Conservation (phyloP, 2,113 vertebrate species). For the Phocoena sinus region DNA sequence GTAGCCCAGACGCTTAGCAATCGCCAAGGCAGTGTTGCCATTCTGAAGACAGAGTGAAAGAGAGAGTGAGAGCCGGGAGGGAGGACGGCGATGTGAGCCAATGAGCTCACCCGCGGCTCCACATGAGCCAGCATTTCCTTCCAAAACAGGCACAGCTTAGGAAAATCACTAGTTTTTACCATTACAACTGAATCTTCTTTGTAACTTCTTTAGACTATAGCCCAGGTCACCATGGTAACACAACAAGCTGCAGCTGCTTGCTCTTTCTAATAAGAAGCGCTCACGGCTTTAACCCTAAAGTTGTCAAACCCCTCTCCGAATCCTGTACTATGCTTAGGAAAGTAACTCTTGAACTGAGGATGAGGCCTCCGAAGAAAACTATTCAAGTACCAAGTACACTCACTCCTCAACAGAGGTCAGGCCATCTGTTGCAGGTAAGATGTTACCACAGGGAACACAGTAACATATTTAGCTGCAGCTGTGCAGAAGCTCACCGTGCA, state of each 20-base stretch:
- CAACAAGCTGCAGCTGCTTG: constrained; percentile 83
- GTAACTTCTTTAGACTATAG: constrained; percentile 80
- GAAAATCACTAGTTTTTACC: constrained; percentile 79
- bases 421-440: not conserved
- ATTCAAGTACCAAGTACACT: not conserved
- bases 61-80: constrained; percentile 60
- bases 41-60: constrained; percentile 83
- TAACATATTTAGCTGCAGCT: not conserved
- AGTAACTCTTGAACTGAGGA: not conserved
- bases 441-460: not conserved
- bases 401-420: not conserved
- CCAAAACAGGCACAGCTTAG: constrained; percentile 81
- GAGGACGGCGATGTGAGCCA: constrained; percentile 75
- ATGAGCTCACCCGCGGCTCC: constrained; percentile 78
- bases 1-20: constrained; percentile 95
- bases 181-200: constrained; percentile 80
- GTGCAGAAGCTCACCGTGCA: not conserved
- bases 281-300: constrained; percentile 76
- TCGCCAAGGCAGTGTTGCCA: constrained; percentile 97
- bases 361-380: not conserved
- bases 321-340: not conserved
- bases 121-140: constrained; percentile 85
- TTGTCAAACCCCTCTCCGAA: not conserved
- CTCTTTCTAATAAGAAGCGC: constrained; percentile 68
- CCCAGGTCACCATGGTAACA: constrained; percentile 83